Conservation (phyloP, 2,888 invertebrate genomes). For the Anthophora plumipes region DNA sequence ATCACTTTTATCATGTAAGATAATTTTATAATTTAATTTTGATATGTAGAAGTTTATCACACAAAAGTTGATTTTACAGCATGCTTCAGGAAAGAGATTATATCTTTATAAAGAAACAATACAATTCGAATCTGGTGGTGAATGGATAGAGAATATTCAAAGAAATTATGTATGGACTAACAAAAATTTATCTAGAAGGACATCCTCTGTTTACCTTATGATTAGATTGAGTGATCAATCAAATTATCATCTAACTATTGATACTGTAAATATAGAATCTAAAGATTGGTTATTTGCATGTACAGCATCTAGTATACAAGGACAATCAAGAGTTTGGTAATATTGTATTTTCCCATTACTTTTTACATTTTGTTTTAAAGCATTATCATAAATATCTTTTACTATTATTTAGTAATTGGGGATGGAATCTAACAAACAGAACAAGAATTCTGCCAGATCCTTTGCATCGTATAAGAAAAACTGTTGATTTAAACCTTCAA, state of each 20-base stretch:
- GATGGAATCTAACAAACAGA: conserved; percentile 87
- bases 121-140: conserved; percentile 83
- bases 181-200: conserved; percentile 86
- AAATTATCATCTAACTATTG: conserved; percentile 87
- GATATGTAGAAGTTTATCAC: not conserved
- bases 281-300: conserved; percentile 93
- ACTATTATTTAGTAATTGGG: conserved; percentile 84
- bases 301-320: conserved; percentile 86
- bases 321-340: conserved; percentile 88
- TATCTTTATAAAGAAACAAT: conserved; percentile 79
- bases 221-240: conserved; percentile 87
- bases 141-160: conserved; percentile 86
- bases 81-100: conserved; percentile 82
- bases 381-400: conserved; percentile 72
- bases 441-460: conserved; percentile 86
- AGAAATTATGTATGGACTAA: conserved; percentile 85
- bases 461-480: conserved; percentile 84
- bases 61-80: conserved; percentile 73
- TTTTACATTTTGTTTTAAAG: conserved; percentile 68
- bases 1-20: conserved; percentile 82
- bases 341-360: conserved; percentile 43
- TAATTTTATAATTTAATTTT: conserved; percentile 43
- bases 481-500: conserved; percentile 87
- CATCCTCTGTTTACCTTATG: conserved; percentile 87
- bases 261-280: conserved; percentile 88